A percentile compares a stretch with the other conserved stretches of the same genome.
These are phyloP conservation scores for Catharus bicknelli DNA, from an alignment of 2,113 vertebrate genomes.

Conservation along the genomic window DNA sequence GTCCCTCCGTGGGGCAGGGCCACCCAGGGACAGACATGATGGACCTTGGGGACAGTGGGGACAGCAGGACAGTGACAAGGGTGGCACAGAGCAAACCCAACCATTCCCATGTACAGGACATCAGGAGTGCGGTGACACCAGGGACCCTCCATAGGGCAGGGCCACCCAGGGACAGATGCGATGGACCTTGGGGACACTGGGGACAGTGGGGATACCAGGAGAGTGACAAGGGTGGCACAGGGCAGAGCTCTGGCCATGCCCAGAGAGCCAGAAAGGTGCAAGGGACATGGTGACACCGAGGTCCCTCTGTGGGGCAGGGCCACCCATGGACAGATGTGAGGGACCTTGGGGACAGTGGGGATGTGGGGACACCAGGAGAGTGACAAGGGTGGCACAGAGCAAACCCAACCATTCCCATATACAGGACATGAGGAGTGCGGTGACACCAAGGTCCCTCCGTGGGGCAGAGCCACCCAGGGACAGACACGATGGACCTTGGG, in stretches of 20 bases:
- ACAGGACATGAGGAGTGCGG: not conserved
- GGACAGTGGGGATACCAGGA: not conserved
- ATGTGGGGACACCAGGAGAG: not conserved
- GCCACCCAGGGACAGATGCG: not conserved
- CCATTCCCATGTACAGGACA: accelerated
- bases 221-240: not conserved
- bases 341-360: not conserved
- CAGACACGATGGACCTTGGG: accelerated
- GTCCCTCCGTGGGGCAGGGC: not conserved
- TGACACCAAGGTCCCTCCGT: not conserved
- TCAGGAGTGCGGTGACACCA: too few species aligned
- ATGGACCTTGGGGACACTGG: not conserved
- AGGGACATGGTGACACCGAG: not conserved
- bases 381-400: not conserved
- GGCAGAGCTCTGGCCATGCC: not conserved
- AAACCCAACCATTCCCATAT: not conserved
- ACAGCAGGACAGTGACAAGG: too few species aligned
- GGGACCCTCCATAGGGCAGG: not conserved
- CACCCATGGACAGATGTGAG: not conserved
- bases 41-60: not conserved
- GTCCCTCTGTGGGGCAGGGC: not conserved
- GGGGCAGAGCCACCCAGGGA: too few species aligned
- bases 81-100: not conserved
- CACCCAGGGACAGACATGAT: accelerated
- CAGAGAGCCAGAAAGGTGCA: too few species aligned